Evolutionary conservation across 2,797 vertebrate species (phyloP), one percentile per base, ranked within the genome.

Genomic region (Leptoclinus maculatus): DNA sequence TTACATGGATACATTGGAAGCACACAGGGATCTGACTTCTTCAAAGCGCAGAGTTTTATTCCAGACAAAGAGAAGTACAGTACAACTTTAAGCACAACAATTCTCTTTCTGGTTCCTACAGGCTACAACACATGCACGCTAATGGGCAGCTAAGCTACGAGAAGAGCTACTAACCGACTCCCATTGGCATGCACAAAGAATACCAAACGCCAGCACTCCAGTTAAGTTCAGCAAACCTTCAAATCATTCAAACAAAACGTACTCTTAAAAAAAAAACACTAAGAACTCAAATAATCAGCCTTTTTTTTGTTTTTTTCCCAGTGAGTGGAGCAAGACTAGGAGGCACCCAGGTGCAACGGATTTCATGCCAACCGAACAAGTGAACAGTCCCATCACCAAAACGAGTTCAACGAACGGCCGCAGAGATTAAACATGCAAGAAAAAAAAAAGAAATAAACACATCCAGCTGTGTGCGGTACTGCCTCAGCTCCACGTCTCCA

Each of bases 31-130:
- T 91, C 71, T 90, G 91, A 93, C 91, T 89, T 90, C 92, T 94
- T 93, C 93, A 93, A 86, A 92, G 91, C 88, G 91, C 92, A 93
- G 94, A 94, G 93, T 93, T 95, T 94, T 93, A 93, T 86, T 86
- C 88, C 92, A 91, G 93, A 93, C 91, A 93, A 85, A 93, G 87
- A 93, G 79, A 92, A 91, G 87, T 90, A 91, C 83, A 93, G 80
- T 88, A 59, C 66, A 74, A 90, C 90, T 92, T 87, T 87, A 78
- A 85, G 74, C 59, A 90, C 83, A 90, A 80, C 38, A 87, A 58
- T 59, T 83, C 41, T 72, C 62, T 58, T 43, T 79, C 66, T 75
- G 11, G 43, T 80, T 75, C 56, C 83, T 71, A 77, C 29, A 62
- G 25, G 62, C 83, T 71, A 75, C 59, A 34, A 87, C 23, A 74